Conservation (phyloP, 1,140 invertebrate genomes). For the Olivierus martensii region DNA sequence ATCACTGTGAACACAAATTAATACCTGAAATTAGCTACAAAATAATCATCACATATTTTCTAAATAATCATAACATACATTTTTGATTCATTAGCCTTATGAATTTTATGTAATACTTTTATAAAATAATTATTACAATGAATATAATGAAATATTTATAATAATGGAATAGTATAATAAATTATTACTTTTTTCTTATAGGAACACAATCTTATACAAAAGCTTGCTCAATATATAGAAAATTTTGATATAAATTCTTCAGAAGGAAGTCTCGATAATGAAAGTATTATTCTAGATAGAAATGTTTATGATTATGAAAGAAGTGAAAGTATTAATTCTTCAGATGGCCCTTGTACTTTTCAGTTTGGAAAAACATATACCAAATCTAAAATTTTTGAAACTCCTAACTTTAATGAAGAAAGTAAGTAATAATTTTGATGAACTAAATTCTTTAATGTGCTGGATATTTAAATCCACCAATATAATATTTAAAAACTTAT, state of each 20-base stretch:
- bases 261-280: not conserved
- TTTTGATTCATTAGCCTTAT: no score
- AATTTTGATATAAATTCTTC: not conserved
- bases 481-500: no score
- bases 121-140: no score
- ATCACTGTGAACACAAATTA: no score
- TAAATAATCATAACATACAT: no score
- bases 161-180: no score
- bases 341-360: not conserved
- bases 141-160: no score
- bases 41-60: no score
- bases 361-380: not conserved
- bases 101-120: no score
- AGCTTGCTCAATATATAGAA: constrained; percentile 1
- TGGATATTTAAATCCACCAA: no score
- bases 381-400: not conserved
- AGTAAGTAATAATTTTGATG: not conserved
- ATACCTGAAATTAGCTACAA: no score
- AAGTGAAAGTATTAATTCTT: constrained; percentile 1
- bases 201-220: constrained; percentile 9
- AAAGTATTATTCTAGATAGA: not conserved
- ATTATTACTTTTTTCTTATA: not conserved
- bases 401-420: not conserved
- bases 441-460: no score
- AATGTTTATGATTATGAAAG: not conserved